A percentile compares a stretch with the other conserved stretches of the same genome.
Conservation (phyloP, 2,888 invertebrate genomes). For the Halictus quadricinctus region DNA sequence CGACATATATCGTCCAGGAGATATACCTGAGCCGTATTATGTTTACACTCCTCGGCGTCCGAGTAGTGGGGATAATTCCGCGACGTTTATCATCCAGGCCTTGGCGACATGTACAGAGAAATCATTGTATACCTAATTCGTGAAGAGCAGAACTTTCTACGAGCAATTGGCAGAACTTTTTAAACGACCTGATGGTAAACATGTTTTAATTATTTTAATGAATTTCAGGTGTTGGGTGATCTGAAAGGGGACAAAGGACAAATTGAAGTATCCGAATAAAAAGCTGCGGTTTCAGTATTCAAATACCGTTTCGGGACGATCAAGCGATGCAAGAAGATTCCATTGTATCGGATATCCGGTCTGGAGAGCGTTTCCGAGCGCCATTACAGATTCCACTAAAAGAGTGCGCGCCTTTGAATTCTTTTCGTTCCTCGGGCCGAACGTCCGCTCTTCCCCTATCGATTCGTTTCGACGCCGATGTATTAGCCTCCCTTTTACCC, state of each 20-base stretch:
- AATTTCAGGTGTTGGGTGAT: too few species aligned
- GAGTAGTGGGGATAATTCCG: too few species aligned
- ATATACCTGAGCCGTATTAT: too few species aligned
- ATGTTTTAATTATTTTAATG: too few species aligned
- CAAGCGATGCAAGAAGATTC: constrained; percentile 10
- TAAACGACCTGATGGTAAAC: too few species aligned
- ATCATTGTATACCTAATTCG: too few species aligned
- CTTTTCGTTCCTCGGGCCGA: constrained; percentile 19
- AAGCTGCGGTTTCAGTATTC: neutral
- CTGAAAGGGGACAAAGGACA: neutral
- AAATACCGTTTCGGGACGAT: constrained; percentile 21
- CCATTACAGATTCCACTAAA: constrained; percentile 37
- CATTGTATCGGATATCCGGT: constrained; percentile 39
- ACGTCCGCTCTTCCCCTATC: constrained; percentile 11
- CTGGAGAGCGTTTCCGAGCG: constrained; percentile 8
- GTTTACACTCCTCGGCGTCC: too few species aligned
- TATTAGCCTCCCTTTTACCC: constrained; percentile 25
- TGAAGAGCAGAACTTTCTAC: too few species aligned
- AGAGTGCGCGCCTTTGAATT: constrained; percentile 27
- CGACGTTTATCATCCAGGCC: too few species aligned
- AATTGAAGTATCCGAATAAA: neutral
- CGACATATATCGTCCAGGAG: too few species aligned
- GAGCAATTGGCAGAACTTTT: too few species aligned
- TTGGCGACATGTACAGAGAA: too few species aligned
- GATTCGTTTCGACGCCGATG: constrained; percentile 15